A percentile compares a stretch with the other conserved stretches of the same genome.
phyloP scores from a whole-genome alignment of 1,140 invertebrate genomes.

The Leucophenga varia region DNA sequence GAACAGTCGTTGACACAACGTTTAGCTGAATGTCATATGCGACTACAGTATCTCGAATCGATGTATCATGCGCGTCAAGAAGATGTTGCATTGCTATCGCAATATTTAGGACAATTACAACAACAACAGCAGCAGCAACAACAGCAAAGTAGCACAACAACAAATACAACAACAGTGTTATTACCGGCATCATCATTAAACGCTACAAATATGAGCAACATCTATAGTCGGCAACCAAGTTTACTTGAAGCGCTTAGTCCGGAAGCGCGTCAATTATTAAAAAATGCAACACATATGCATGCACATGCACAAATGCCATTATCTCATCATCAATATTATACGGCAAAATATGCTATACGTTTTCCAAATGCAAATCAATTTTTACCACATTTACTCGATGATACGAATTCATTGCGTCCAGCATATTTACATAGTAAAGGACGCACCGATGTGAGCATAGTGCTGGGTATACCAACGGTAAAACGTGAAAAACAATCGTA shows the following conservation, averaged over 20 bases:
- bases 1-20: slow-evolving; percentile 69
- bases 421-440: slow-evolving; percentile 76
- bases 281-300: slow-evolving; percentile 52
- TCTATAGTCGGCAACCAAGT: slow-evolving; percentile 20
- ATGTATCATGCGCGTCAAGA: slow-evolving; percentile 70
- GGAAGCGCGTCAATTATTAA: slow-evolving; percentile 57
- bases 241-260: slow-evolving; percentile 56
- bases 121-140: slow-evolving; percentile 2
- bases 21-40: slow-evolving; percentile 70
- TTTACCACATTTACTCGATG: slow-evolving; percentile 81
- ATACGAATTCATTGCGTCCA: slow-evolving; percentile 75
- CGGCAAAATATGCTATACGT: slow-evolving; percentile 57
- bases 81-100: slow-evolving; percentile 67
- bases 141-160: slow-evolving; percentile 1
- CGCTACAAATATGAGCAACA: slow-evolving; percentile 16
- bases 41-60: slow-evolving; percentile 70
- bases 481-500: slow-evolving; percentile 87
- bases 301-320: slow-evolving; percentile 1
- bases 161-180: slow-evolving; percentile 7
- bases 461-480: slow-evolving; percentile 87
- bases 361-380: slow-evolving; percentile 83
- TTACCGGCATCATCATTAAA: slow-evolving; percentile 15
- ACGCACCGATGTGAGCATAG: slow-evolving; percentile 74
- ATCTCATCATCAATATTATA: slow-evolving; percentile 20
- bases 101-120: slow-evolving; percentile 60